Evolutionary conservation across 2,888 invertebrate species (phyloP), one percentile per base, ranked within the genome.

Genomic region (Dione vanillae): DNA sequence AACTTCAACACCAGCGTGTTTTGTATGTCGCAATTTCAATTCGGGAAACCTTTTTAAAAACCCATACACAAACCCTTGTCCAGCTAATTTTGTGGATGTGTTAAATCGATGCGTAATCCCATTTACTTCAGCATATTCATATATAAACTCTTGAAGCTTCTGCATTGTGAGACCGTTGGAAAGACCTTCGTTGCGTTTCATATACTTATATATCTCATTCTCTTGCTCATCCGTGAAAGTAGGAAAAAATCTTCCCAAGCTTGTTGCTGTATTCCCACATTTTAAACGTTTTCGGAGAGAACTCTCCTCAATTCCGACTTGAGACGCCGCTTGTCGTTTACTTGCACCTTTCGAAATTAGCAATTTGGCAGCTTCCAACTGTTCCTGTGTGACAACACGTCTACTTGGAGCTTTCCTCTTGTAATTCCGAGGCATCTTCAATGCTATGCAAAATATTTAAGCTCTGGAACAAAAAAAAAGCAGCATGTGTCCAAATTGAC

Each of bases 101-200:
- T 49, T 49, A 11, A 49, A 49, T 19, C 49, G 16, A 11, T 49
- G 49, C 11, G 49, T 0, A 49, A 49, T 49, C 19, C 19, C 19
- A 11, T 49, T 49, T 49, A 49, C 16, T 49, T 49, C 49, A 19
- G 49, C 49, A 49, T 49, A 49, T 49, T 49, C 12, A 49, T 49
- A 49, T 3, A 49, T 11, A 19, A 49, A 49, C 11, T 49, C 19
- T 10, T 19, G 49, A 1, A 49, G 5, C 11, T 49, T 49, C 19
- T 19, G 16, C 49, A 49, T 49, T 11, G 49, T 19, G 12, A 49
- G 5, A 11, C 19, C 19, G 19, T 49, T 11, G 3, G 16, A 6
- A 11, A 49, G 19, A 19, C 19, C 49, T 5, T 49, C 49, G 19
- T 19, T 19, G 10, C 19, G 19, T 11, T 49, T 49, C 0, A 49